Evolutionary conservation across 2,888 invertebrate species (phyloP), one percentile per base, ranked within the genome.

Genomic region (Diadromus collaris): DNA sequence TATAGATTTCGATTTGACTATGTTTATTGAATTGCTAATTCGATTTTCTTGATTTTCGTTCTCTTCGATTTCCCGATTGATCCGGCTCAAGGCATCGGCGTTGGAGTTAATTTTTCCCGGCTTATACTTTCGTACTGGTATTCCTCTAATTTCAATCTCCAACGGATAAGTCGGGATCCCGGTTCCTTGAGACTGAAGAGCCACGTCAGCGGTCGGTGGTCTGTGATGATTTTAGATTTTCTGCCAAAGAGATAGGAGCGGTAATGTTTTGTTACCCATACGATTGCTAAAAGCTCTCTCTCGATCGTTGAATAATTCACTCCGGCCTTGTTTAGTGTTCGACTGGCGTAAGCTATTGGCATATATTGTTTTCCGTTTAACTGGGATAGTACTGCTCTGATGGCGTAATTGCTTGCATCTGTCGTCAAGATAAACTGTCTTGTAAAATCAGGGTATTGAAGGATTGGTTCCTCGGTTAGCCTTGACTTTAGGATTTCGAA

Each of bases 221-320:
- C 89, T 0, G 86, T 90, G 5, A 86, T 27, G 13, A 91, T 85
- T 10, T 46, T 82, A 67, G 91, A 91, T 77, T 87, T 82, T 41
- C 84, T 82, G 19, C 90, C 90, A 72, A 85, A 89, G 2, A 91
- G 65, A 70, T 90, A 91, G 4, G 90, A 88, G 41, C 89, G 27
- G 77, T 90, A 91, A 76, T 89, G 83, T 81, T 89, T 86, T 0
- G 81, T 76, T 9, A 81, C 82, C 86, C 87, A 90, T 5, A 90
- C 83, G 9, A 91, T 88, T 0, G 88, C 87, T 64, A 91, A 68
- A 2, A 90, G 73, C 84, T 91, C 90, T 58, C 84, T 85, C 83
- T 91, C 90, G 1, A 83, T 90, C 0, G 89, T 88, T 2, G 82
- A 81, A 75, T 91, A 91, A 63, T 89, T 90, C 6, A 34, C 44